A percentile compares a stretch with the other conserved stretches of the same genome.
Conservation (phyloP, 2,113 vertebrate species). For the Otocyon megalotis region DNA sequence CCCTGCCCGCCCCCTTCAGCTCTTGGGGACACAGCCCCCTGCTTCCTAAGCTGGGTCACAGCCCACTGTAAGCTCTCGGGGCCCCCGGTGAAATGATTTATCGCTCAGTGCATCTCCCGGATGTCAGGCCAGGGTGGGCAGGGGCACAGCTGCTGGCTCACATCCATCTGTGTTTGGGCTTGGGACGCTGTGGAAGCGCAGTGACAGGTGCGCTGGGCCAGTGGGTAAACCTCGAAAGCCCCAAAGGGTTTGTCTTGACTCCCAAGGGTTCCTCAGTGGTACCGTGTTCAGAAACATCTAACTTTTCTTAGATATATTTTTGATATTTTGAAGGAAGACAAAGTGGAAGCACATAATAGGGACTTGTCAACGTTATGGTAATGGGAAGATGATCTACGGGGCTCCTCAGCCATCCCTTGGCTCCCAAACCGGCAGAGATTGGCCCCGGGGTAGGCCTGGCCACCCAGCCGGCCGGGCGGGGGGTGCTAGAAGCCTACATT, state of each 20-base stretch:
- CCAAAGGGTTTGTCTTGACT: neutral
- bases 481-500: neutral
- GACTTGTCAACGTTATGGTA: rapidly evolving
- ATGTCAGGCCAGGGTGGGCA: neutral
- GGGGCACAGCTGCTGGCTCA: neutral
- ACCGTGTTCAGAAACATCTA: neutral
- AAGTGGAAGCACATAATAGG: neutral
- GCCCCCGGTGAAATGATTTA: neutral
- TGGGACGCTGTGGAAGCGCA: rapidly evolving
- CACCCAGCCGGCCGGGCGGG: neutral
- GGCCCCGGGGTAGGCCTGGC: too few species aligned
- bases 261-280: neutral
- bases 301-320: neutral
- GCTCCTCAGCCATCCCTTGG: neutral
- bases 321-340: neutral
- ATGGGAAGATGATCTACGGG: rapidly evolving
- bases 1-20: neutral
- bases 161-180: neutral
- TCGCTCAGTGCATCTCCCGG: neutral
- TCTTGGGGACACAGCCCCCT: neutral
- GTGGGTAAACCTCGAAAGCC: neutral
- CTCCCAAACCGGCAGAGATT: rapidly evolving
- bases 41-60: neutral
- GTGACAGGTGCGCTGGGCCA: too few species aligned
- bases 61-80: neutral